phyloP scores from a whole-genome alignment of 2,797 vertebrate genomes.

The Champsocephalus esox region DNA sequence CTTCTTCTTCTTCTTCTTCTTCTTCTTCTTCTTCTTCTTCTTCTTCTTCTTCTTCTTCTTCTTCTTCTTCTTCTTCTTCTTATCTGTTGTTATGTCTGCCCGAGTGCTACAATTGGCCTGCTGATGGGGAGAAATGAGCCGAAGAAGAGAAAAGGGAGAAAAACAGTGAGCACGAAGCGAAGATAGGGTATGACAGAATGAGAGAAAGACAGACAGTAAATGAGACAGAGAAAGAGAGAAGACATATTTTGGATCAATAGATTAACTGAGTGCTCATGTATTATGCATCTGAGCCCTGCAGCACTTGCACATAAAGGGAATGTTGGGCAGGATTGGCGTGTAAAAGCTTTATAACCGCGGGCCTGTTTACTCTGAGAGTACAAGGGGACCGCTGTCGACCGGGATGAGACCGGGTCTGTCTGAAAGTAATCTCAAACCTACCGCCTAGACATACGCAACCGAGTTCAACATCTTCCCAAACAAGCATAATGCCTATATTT shows the following conservation, averaged over 20 bases:
- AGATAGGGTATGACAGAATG: constrained; percentile 53
- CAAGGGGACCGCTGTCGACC: constrained; percentile 62
- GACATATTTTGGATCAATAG: constrained; percentile 85
- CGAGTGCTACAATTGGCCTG: constrained; percentile 11
- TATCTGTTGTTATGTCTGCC: constrained; percentile 36
- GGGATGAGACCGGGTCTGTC: constrained; percentile 23
- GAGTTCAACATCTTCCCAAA: fast-evolving
- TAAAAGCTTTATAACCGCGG: constrained; percentile 87
- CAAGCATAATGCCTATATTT: background rate
- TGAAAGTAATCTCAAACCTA: constrained; percentile 4
- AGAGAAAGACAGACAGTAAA: constrained; percentile 72
- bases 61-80: too few relatives aligned
- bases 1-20: too few relatives aligned
- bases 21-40: too few relatives aligned
- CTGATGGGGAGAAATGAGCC: constrained; percentile 19
- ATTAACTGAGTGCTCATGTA: constrained; percentile 89
- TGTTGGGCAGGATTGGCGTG: constrained; percentile 82
- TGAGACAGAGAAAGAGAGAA: constrained; percentile 76
- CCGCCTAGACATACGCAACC: background rate
- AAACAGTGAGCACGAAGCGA: constrained; percentile 24
- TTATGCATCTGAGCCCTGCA: constrained; percentile 85
- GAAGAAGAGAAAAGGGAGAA: constrained; percentile 3
- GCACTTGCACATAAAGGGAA: constrained; percentile 87
- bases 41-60: too few relatives aligned
- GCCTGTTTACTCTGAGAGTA: constrained; percentile 82